A percentile compares a stretch with the other conserved stretches of the same genome.
Evolutionary conservation across 2,888 invertebrate genomes (phyloP).

Genomic region (Euclidia mi): DNA sequence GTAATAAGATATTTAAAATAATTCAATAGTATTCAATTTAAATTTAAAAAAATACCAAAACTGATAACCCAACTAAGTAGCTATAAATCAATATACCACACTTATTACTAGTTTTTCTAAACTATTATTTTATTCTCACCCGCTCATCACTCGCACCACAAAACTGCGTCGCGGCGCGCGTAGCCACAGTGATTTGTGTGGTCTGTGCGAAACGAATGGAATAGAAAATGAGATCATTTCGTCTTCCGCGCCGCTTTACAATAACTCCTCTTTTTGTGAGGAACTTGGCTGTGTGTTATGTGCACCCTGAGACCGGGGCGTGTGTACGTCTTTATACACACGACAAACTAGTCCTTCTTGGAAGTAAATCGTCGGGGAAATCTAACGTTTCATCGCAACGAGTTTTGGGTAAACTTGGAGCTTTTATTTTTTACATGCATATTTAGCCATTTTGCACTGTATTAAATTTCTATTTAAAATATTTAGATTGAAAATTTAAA

Average conservation of each 20-base stretch:
- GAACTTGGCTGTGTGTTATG: conserved; percentile 35
- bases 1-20: too few species aligned
- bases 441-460: too few species aligned
- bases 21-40: too few species aligned
- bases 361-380: conserved; percentile 8
- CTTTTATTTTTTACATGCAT: too few species aligned
- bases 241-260: conserved; percentile 62
- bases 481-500: too few species aligned
- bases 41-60: not conserved
- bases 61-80: too few species aligned
- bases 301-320: conserved; percentile 7
- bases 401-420: not conserved
- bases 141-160: conserved; percentile 38
- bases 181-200: conserved; percentile 76
- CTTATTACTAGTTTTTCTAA: not conserved
- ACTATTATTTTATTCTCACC: not conserved
- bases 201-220: conserved; percentile 77
- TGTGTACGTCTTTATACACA: conserved; percentile 1
- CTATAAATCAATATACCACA: too few species aligned
- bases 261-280: conserved; percentile 47
- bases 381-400: conserved; percentile 2
- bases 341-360: conserved; percentile 11
- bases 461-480: too few species aligned
- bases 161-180: conserved; percentile 42
- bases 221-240: conserved; percentile 80